Percentiles rank a stretch among this genome's conserved stretches.
These are phyloP conservation scores for Sebastolobus alascanus DNA, from an alignment of 2,797 vertebrate genomes.

Conservation along the genomic window DNA sequence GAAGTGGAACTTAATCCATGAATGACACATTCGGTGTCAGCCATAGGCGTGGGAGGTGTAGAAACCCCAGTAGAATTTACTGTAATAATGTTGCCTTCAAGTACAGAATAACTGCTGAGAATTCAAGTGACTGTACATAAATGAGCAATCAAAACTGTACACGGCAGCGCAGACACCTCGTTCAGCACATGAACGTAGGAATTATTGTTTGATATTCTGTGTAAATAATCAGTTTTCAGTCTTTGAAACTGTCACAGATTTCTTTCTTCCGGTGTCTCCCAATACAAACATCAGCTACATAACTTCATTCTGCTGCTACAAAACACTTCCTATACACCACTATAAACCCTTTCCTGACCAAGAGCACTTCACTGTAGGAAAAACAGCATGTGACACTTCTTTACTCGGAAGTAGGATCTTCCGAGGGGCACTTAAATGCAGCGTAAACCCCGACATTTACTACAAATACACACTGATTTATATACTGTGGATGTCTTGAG, in stretches of 20 bases:
- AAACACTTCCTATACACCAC: slow-evolving; percentile 1
- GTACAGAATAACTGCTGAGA: background rate
- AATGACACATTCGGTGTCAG: background rate
- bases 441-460: slow-evolving; percentile 49
- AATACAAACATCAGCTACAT: slow-evolving; percentile 6
- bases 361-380: slow-evolving; percentile 9
- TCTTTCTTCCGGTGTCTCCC: background rate
- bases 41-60: background rate
- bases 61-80: background rate
- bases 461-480: slow-evolving; percentile 56
- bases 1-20: background rate
- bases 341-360: slow-evolving; percentile 18
- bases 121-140: background rate
- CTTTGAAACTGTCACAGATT: no score
- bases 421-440: slow-evolving; percentile 43
- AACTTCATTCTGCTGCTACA: slow-evolving; percentile 12
- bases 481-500: slow-evolving; percentile 43
- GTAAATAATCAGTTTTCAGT: background rate
- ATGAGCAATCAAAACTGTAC: no score
- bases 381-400: background rate
- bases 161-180: background rate
- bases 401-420: slow-evolving; percentile 24
- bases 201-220: background rate
- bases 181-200: background rate
- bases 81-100: background rate